Conservation (phyloP, 1,140 invertebrate species). For the Venturia canescens region DNA sequence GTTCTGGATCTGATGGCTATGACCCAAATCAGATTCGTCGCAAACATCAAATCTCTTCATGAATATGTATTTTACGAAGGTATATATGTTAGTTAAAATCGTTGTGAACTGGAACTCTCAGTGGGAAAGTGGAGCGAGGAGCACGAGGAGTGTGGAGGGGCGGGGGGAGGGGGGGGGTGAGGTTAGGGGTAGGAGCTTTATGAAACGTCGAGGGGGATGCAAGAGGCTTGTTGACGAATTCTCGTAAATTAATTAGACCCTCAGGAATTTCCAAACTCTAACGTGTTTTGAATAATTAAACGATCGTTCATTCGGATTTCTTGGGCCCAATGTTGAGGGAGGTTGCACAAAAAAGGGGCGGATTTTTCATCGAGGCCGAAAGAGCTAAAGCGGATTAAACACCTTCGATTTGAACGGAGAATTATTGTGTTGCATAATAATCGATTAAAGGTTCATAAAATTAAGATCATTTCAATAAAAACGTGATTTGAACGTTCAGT, state of each 20-base stretch:
- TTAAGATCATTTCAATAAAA: no score
- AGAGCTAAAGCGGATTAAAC: no score
- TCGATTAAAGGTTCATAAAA: no score
- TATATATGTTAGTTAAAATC: conserved; percentile 26
- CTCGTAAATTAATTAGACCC: conserved; percentile 28
- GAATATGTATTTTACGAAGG: background rate
- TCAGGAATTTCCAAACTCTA: background rate
- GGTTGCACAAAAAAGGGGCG: no score
- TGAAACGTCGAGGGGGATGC: conserved; percentile 10
- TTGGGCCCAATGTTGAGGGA: no score
- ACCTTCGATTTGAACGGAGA: no score
- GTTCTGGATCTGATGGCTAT: conserved; percentile 10
- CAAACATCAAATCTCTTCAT: conserved; percentile 11
- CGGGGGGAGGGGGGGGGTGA: background rate
- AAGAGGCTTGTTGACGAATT: conserved; percentile 18
- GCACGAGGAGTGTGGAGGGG: background rate
- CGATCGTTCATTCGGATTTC: background rate
- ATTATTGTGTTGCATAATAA: no score
- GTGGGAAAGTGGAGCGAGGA: background rate
- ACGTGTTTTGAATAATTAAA: conserved; percentile 28
- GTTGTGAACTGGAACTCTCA: background rate
- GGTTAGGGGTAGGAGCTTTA: no score
- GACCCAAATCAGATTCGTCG: conserved; percentile 10
- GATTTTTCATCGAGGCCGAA: background rate
- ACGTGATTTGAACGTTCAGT: no score